Base-by-base conservation (phyloP, 2,888 invertebrate genomes). In the Phasia obesa region DNA sequence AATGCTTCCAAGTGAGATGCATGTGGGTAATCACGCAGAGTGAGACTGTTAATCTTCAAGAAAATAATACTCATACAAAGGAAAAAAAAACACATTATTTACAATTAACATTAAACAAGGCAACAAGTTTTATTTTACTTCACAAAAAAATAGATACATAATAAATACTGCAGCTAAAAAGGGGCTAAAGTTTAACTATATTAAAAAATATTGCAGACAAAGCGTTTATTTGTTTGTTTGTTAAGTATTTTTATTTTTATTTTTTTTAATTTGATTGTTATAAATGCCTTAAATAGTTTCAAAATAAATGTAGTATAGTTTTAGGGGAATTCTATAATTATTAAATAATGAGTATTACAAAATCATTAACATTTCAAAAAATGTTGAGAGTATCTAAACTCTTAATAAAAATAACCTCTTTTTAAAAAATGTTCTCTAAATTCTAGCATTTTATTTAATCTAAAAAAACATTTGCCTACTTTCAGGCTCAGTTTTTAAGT, bases 151-250 rank as follows among this genome's bases (percentile, higher is more conserved):
- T 2, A 9, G 6, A 9, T 35, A 35, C 35, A 35, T 6, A 35
- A 5, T 4, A 31, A 31, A 9, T 9, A 4, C 15, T 42, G 15
- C 38, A 55, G 17, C 17, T 5, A 49, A 19, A 4, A 17, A 27
- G 42, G 35, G 53, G 27, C 9, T 57, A 11, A 57, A 59, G 23
- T 15, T n/a, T 21, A 25, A 9, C 21, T 51, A 17, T 19, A 57
- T 70, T 44, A 70, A 44, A n/a, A 44, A 31, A 57, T 57, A 70
- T 57, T 27, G 27, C n/a, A n/a, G 27, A 57, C 44, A 44, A 44
- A 31, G 2, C n/a, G 15, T 70, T 5, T 19, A 1, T 59, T 4
- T 31, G 21, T n/a, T 27, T 59, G n/a, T 27, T 27, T 7, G 27
- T 15, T 17, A 57, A 57, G n/a, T n/a, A n/a, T n/a, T n/a, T n/a